Evolutionary conservation across 2,888 invertebrate genomes (phyloP).

Genomic region (Yponomeuta cagnagella): DNA sequence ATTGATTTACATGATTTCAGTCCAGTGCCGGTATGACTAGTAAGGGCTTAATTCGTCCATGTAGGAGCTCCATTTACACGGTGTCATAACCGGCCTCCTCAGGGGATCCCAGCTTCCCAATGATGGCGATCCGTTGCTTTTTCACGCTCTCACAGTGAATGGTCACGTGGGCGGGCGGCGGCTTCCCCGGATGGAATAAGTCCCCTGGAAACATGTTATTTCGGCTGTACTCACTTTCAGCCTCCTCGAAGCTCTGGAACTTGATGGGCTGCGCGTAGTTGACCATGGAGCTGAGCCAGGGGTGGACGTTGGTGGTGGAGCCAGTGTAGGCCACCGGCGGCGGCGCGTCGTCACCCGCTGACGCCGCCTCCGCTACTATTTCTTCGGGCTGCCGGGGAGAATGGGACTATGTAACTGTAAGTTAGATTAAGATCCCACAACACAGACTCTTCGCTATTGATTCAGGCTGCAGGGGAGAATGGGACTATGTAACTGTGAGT

Average conservation of each 20-base stretch:
- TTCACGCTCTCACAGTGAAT: too few relatives aligned
- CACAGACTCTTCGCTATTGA: conserved; percentile 63
- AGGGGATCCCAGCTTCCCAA: too few relatives aligned
- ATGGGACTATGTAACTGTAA: background rate
- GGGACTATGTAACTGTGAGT: background rate
- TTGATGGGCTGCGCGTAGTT: conserved; percentile 99
- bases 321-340: conserved; percentile 91
- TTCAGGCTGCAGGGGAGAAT: conserved; percentile 46
- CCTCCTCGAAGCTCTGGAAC: conserved; percentile 97
- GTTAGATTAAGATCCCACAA: too few relatives aligned
- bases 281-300: conserved; percentile 98
- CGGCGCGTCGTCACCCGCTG: conserved; percentile 77
- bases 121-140: too few relatives aligned
- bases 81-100: too few relatives aligned
- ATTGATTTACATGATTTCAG: too few relatives aligned
- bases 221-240: conserved; percentile 85
- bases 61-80: too few relatives aligned
- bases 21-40: too few relatives aligned
- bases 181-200: too few relatives aligned
- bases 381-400: conserved; percentile 54
- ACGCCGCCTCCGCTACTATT: conserved; percentile 75
- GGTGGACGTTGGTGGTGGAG: conserved; percentile 99
- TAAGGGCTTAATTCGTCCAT: too few relatives aligned
- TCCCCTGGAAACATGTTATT: too few relatives aligned
- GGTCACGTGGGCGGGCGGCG: too few relatives aligned